A percentile compares a stretch with the other conserved stretches of the same genome.
phyloP scores from a whole-genome alignment of 2,888 invertebrate species.

The Dioctria rufipes region DNA sequence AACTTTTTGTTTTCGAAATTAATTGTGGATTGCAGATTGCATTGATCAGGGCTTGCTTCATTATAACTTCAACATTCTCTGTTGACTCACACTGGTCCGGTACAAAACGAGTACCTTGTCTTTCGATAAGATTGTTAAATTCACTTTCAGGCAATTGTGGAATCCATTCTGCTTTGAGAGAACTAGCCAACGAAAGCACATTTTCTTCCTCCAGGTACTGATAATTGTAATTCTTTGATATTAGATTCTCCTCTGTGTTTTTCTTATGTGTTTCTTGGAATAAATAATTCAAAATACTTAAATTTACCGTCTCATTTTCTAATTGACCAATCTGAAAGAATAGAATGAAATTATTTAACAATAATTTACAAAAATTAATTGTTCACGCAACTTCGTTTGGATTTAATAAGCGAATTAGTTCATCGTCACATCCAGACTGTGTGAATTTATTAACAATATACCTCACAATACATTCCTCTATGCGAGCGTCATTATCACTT shows the following conservation, averaged over 20 bases:
- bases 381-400: conserved; percentile 76
- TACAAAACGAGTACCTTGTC: background rate
- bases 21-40: conserved; percentile 78
- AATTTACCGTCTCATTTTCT: conserved; percentile 60
- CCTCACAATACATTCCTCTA: conserved; percentile 78
- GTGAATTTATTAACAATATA: conserved; percentile 77
- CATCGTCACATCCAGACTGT: conserved; percentile 73
- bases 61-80: background rate
- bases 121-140: background rate
- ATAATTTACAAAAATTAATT: conserved; percentile 43
- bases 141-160: background rate
- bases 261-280: background rate
- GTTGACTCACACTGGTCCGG: background rate
- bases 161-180: background rate
- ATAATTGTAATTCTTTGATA: background rate
- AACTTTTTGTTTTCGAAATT: conserved; percentile 73
- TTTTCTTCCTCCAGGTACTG: background rate
- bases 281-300: conserved; percentile 2
- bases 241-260: background rate
- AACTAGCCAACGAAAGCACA: background rate
- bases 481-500: conserved; percentile 65
- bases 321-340: conserved; percentile 59
- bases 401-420: conserved; percentile 75
- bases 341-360: conserved; percentile 34
- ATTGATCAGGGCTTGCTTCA: conserved; percentile 72